A percentile compares a stretch with the other conserved stretches of the same genome.
phyloP scores from a whole-genome alignment of 2,113 vertebrate genomes.

The Progne subis region DNA sequence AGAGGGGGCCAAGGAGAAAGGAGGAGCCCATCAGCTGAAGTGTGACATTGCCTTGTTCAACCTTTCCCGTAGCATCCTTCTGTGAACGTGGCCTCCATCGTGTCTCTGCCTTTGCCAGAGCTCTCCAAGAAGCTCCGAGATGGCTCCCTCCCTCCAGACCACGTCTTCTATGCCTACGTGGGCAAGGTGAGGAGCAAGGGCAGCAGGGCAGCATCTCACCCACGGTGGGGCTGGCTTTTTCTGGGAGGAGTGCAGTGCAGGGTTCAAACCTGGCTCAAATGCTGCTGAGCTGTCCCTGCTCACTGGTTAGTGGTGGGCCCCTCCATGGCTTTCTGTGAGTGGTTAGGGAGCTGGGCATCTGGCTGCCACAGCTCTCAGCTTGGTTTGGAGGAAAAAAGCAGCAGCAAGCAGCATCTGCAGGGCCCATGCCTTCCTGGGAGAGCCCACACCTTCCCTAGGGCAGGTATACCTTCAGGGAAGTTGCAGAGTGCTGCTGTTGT shows the following conservation, averaged over 20 bases:
- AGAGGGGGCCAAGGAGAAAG: not conserved
- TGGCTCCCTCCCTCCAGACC: conserved; percentile 70
- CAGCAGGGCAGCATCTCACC: rapidly evolving
- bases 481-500: not conserved
- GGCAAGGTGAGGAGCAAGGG: conserved; percentile 75
- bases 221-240: rapidly evolving
- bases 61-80: conserved; percentile 62
- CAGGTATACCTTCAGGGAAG: not conserved
- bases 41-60: not conserved
- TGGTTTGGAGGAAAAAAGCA: not conserved
- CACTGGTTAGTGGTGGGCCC: not conserved
- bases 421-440: not conserved
- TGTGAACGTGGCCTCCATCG: conserved; percentile 33
- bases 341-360: not conserved
- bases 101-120: conserved; percentile 72
- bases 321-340: not conserved
- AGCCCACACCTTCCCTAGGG: not conserved
- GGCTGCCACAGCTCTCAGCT: not conserved
- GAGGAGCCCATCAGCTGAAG: not conserved
- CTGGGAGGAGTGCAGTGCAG: not conserved
- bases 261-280: not conserved
- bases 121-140: conserved; percentile 69
- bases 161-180: conserved; percentile 79
- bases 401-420: not conserved
- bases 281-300: not conserved